phyloP scores from a whole-genome alignment of 2,888 invertebrate genomes.

The Synergus gifuensis region DNA sequence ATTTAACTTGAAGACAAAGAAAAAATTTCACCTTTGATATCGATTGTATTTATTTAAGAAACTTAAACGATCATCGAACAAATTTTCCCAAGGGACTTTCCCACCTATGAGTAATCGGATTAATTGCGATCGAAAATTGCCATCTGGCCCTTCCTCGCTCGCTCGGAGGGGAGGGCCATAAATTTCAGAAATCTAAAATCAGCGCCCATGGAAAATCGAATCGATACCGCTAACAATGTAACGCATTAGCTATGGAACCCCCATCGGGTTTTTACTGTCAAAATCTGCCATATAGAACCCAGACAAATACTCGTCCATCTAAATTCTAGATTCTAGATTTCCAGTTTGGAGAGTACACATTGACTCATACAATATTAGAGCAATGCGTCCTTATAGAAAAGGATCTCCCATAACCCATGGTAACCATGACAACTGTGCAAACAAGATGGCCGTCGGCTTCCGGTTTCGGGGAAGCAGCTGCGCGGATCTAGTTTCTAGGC shows the following conservation, averaged over 20 bases:
- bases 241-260: constrained; percentile 68
- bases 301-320: constrained; percentile 16
- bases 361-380: constrained; percentile 40
- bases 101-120: constrained; percentile 67
- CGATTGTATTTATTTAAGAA: no score
- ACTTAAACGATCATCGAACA: not conserved
- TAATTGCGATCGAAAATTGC: constrained; percentile 70
- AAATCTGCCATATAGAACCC: constrained; percentile 43
- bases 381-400: constrained; percentile 66
- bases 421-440: constrained; percentile 77
- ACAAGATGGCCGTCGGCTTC: constrained; percentile 77
- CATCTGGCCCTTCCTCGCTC: constrained; percentile 65
- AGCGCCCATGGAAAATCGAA: constrained; percentile 65
- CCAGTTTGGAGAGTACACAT: constrained; percentile 19
- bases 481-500: constrained; percentile 75
- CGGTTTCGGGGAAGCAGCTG: constrained; percentile 76
- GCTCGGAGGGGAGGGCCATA: constrained; percentile 59
- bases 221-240: constrained; percentile 65
- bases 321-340: constrained; percentile 4
- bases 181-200: constrained; percentile 76
- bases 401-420: constrained; percentile 73
- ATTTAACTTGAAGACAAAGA: no score
- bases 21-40: no score
- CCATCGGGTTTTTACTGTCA: constrained; percentile 61
- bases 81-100: not conserved